These are phyloP conservation scores for Entelurus aequoreus DNA, from an alignment of 2,113 vertebrate species.

Conservation along the genomic window DNA sequence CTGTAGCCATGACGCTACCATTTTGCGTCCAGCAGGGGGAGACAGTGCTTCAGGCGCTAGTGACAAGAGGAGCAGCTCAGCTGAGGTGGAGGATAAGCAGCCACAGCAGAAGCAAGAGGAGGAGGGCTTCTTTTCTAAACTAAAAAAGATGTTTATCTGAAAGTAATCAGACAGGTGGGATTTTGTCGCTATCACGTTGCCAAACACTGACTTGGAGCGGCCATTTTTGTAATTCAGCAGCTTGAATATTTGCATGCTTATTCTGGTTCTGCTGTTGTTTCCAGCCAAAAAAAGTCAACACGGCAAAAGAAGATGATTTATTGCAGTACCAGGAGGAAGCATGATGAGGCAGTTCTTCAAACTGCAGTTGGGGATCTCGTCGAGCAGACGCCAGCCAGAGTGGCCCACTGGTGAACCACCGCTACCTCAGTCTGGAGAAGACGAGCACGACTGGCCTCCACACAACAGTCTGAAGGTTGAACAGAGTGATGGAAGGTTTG, in stretches of 20 bases:
- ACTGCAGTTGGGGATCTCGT: constrained; percentile 7
- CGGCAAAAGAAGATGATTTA: constrained; percentile 8
- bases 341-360: constrained; percentile 4
- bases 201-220: no score
- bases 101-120: constrained; percentile 38
- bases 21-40: constrained; percentile 52
- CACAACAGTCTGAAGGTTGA: no score
- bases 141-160: constrained; percentile 70
- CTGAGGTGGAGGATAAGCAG: constrained; percentile 30
- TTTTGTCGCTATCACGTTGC: neutral
- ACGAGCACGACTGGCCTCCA: no score
- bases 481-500: no score
- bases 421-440: constrained; percentile 6
- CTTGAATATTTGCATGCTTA: neutral
- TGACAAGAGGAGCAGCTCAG: constrained; percentile 12
- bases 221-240: neutral
- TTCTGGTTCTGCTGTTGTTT: neutral
- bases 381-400: neutral
- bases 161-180: constrained; percentile 30
- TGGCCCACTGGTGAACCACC: neutral
- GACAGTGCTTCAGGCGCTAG: constrained; percentile 34
- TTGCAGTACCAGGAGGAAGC: neutral
- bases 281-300: constrained; percentile 11
- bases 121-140: constrained; percentile 65
- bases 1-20: constrained; percentile 7